Evolutionary conservation across 2,888 invertebrate genomes (phyloP), one percentile per base, ranked within the genome.

Genomic region (Epistrophe grossulariae): DNA sequence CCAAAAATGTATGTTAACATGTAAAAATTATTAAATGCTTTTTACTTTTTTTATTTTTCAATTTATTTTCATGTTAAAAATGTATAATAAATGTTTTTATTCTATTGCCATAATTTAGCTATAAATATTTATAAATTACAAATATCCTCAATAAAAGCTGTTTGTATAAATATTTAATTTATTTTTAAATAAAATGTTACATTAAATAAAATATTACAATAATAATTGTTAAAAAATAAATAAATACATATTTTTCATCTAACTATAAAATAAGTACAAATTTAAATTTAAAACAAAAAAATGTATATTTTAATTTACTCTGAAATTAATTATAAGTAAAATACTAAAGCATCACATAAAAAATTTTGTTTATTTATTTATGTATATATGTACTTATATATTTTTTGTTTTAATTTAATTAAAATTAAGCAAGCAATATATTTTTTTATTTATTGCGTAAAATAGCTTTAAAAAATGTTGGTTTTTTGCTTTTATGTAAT

Each of bases 1-100:
- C 66, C 80, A 72, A 80, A 55, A 73, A 70, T 68, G 66, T 70
- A 59, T 68, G 43, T 55, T 19, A 72, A 48, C 70, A 77, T 72
- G 73, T 84, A 77, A 80, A 84, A 80, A 66, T 80, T 80, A 72
- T 50, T 80, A 55, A 76, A 84, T 79, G 62, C 60, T 38, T 80
- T 31, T n/a, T n/a, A n/a, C n/a, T n/a, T n/a, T 38, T 45, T 50
- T 31, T 60, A 59, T 74, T 24, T 45, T 19, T 66, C 11, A 28
- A 38, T 28, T 38, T 45, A 24, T 52, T 43, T 43, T 17, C 28
- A 11, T 50, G 17, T 19, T 74, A 19, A 43, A 60, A 50, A 48
- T 68, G 62, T 43, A 24, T 24, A 11, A 45, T 60, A 35, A 64
- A 64, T 55, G 38, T 40, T 55, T 59, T 52, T 31, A 74, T 48